These are phyloP conservation scores for Holothuria glaberrima DNA, from an alignment of 35 echinoderm and acorn worm genomes.

Conservation along the genomic window DNA sequence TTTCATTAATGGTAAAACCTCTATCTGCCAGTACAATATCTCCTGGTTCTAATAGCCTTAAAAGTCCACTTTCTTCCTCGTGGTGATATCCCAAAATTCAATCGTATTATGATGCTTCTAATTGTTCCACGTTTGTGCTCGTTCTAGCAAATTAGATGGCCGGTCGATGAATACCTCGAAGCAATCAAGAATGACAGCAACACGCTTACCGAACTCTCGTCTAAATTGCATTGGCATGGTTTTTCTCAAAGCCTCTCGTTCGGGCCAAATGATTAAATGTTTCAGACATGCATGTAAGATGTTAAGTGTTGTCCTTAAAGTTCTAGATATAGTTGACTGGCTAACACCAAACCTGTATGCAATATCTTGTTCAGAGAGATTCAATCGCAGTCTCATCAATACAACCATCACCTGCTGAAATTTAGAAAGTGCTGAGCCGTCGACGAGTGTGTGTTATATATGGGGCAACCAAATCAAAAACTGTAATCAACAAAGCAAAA, in stretches of 20 bases:
- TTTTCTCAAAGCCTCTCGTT: slow-evolving; percentile 28
- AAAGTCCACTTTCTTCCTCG: slow-evolving; percentile 38
- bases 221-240: slow-evolving; percentile 64
- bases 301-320: slow-evolving; percentile 28
- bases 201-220: slow-evolving; percentile 39
- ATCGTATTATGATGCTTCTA: slow-evolving; percentile 78
- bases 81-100: slow-evolving; percentile 60
- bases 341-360: slow-evolving; percentile 59
- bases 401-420: slow-evolving; percentile 60
- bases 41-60: slow-evolving; percentile 4
- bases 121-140: slow-evolving; percentile 60
- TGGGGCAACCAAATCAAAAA: slow-evolving; percentile 27
- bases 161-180: slow-evolving; percentile 69
- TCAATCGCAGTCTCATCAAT: no score
- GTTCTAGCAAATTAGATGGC: slow-evolving; percentile 55
- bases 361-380: no score
- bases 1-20: slow-evolving; percentile 47
- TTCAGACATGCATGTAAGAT: no score
- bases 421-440: slow-evolving; percentile 30
- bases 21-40: slow-evolving; percentile 46
- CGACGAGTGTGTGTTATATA: slow-evolving; percentile 11
- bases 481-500: not conserved
- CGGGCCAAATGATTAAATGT: slow-evolving; percentile 59
- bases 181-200: slow-evolving; percentile 70
- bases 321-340: slow-evolving; percentile 54